Evolutionary conservation across 2,888 invertebrate genomes (phyloP), one percentile per base, ranked within the genome.

Genomic region (Hydriomena furcata): DNA sequence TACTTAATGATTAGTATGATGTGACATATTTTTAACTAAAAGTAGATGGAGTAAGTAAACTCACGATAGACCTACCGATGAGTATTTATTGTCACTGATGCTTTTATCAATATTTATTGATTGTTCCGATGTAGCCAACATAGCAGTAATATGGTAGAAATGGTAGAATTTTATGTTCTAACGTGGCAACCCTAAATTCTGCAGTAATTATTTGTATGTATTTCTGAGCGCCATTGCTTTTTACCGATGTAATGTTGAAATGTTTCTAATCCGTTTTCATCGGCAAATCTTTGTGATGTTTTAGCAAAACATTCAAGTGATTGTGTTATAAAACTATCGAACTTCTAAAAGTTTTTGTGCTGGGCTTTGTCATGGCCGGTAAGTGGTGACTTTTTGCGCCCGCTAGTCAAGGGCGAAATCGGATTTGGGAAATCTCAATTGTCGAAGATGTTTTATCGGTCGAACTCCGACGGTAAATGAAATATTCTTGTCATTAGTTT

Each of bases 321-420:
- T 85, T 88, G 91, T 90, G 91, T 80, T 76, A 67, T 83, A 80
- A 84, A 84, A 91, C 85, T 89, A 82, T 89, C 63, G 79, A 86
- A 89, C 85, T 89, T 84, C 82, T 79, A 83, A 84, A 81, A 88
- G 86, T 88, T 87, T 80, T 87, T 84, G 89, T 89, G 90, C 90
- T 89, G 89, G 90, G 88, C 84, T 92, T 92, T 94, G 94, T 93
- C 93, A 94, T 94, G 94, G 94, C 94, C 94, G 94, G 94, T 94
- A 94, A 94, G 94, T 94, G 91, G 89, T 87, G 90, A 90, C 89
- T 91, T 91, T 90, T 89, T 83, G 86, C 85, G 85, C 86, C 86
- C 86, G 84, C 79, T 86, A 86, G 80, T 88, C 88, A 91, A 91
- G 91, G 90, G 89, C 89, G 90, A 91, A 88, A 89, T 87, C 79